A percentile compares a stretch with the other conserved stretches of the same genome.
phyloP scores from a whole-genome alignment of 2,797 vertebrate genomes.

The Muscicapa comitata region DNA sequence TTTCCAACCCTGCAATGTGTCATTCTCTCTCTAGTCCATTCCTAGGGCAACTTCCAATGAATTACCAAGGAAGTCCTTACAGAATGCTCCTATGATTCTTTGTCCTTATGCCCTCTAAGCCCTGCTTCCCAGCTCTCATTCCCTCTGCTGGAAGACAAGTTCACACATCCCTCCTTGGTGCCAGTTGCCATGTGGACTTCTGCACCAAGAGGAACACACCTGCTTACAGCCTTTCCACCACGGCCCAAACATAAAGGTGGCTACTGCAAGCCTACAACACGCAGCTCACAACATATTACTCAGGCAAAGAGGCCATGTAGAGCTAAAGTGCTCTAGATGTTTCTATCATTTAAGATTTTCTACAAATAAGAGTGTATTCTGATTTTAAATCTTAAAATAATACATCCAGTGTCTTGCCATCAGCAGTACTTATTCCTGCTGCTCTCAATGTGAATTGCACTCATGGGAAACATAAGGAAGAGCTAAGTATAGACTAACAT shows the following conservation, averaged over 20 bases:
- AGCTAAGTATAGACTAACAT: constrained; percentile 4
- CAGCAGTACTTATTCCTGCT: neutral
- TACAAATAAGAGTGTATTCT: neutral
- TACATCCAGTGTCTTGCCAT: neutral
- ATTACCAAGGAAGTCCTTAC: neutral
- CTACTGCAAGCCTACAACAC: neutral
- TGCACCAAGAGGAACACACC: neutral
- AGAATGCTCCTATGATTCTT: neutral
- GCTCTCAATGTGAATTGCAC: neutral
- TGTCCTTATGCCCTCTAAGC: neutral
- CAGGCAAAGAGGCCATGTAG: neutral
- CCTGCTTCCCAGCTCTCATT: neutral
- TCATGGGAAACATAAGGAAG: constrained; percentile 29
- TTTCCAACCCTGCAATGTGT: neutral
- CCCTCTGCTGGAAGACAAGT: neutral
- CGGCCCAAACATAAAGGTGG: neutral
- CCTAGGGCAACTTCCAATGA: neutral
- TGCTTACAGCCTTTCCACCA: neutral
- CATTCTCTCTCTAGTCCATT: neutral
- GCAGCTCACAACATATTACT: neutral
- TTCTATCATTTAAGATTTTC: neutral
- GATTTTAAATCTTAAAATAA: neutral
- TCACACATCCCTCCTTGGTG: neutral
- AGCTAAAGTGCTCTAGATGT: neutral
- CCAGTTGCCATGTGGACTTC: neutral